Base-by-base conservation (phyloP, 1,140 invertebrate species). In the Leptopilina clavipes region DNA sequence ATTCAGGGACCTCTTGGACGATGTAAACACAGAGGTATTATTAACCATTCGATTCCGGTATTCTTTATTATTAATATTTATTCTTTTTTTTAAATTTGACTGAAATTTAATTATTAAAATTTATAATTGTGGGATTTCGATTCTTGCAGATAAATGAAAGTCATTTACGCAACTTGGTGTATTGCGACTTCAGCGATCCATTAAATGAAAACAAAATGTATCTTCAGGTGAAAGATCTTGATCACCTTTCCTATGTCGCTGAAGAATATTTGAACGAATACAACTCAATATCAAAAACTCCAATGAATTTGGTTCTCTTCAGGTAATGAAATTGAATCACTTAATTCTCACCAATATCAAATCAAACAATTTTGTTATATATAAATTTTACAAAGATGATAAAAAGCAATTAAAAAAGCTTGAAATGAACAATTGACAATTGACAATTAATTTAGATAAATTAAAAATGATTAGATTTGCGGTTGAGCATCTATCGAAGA, bases 241-340 rank as follows among this genome's bases (percentile, higher is more conserved):
- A 97, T 75, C 92, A 94, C 75, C 91, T 99, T 54, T 93, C 94
- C 75, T 90, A 91, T 0, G 94, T 96, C 0, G 96, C 97, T 0
- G 96, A 98, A 81, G 93, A 94, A 1, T 98, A 96, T 91, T 91
- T 99, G 6, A 93, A 94, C 2, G 98, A 99, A 85, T 99, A 95
- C 85, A 99, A 99, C 88, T 97, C 97, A 79, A 96, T 99, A 93
- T 97, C 96, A 31, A 98, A 98, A 89, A 98, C 98, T 84, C 97
- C 97, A 0, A 98, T 99, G 97, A 97, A 97, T 91, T 91, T 99
- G 45, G 97, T 98, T 9, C 91, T 99, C 45, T 99, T 98, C 89
- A 95, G 94, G 95, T 95, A 89, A 70, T 40, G 71, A 52, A 77
- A 78, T 22, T 43, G 73, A 31, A 31, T 40, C 37, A 40, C 37